A percentile compares a stretch with the other conserved stretches of the same genome.
These are phyloP conservation scores for Dicrostonyx torquatus DNA, from an alignment of 2,797 vertebrate species.

Conservation along the genomic window DNA sequence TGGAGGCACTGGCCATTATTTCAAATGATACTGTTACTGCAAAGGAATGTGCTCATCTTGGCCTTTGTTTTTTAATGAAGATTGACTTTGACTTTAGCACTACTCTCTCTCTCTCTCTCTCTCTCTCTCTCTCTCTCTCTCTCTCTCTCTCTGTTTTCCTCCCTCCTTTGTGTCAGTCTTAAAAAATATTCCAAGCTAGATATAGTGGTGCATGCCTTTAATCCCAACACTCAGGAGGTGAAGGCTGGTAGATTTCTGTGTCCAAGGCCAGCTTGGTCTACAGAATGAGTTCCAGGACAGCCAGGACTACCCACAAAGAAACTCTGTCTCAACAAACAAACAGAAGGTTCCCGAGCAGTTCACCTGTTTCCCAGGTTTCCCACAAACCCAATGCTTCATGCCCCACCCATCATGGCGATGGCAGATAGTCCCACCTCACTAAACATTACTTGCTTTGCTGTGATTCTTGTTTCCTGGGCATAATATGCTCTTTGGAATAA, in stretches of 20 bases:
- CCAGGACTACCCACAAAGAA: not conserved
- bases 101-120: no score
- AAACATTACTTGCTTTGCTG: not conserved
- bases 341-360: not conserved
- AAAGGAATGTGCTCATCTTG: not conserved
- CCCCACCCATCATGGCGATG: not conserved
- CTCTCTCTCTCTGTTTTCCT: no score
- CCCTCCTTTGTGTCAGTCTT: not conserved
- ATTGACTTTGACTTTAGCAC: not conserved
- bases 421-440: rapidly evolving
- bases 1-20: not conserved
- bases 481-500: not conserved
- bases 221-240: not conserved
- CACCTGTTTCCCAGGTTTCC: not conserved
- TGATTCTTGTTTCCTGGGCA: not conserved
- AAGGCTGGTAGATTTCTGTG: not conserved
- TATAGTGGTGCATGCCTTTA: not conserved
- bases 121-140: no score
- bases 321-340: not conserved
- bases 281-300: not conserved
- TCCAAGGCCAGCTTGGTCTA: not conserved
- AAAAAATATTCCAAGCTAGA: not conserved
- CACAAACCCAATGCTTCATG: not conserved
- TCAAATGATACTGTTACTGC: not conserved
- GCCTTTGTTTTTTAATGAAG: not conserved